Evolutionary conservation across 2,797 vertebrate species (phyloP).

Genomic region (Acanthiza pusilla): DNA sequence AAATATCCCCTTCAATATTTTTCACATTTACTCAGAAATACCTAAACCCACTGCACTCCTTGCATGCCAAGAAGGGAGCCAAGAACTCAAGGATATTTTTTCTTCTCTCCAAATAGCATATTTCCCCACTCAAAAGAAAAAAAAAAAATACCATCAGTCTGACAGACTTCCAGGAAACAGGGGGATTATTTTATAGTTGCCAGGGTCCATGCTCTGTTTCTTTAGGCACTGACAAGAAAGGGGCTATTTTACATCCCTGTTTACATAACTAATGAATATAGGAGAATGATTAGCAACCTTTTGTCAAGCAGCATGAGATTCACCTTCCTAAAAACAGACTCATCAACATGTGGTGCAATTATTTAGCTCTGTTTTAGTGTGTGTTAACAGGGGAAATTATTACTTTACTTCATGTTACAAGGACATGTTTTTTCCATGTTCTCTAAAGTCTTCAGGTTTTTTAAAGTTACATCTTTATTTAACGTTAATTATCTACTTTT

Average conservation of each 20-base stretch:
- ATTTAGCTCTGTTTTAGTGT: not conserved
- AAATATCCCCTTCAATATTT: constrained; percentile 8
- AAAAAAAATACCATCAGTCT: not conserved
- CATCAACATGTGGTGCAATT: not conserved
- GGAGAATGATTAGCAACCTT: not conserved
- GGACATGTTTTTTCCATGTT: not conserved
- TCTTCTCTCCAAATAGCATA: not conserved
- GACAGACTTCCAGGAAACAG: constrained; percentile 16
- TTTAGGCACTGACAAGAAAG: not conserved
- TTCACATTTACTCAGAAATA: constrained; percentile 12
- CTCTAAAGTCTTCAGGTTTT: not conserved
- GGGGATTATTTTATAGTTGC: not conserved
- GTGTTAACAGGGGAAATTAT: not conserved
- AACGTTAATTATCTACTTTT: not conserved
- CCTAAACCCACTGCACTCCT: not conserved
- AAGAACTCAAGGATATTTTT: constrained; percentile 1
- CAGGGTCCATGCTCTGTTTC: not conserved
- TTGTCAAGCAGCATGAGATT: not conserved
- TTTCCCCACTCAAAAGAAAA: not conserved
- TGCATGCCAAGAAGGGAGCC: not conserved
- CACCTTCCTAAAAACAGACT: not conserved
- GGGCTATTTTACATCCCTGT: not conserved
- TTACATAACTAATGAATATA: not conserved
- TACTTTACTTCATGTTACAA: not conserved
- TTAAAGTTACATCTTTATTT: not conserved